These are phyloP conservation scores for Xylota segnis DNA, from an alignment of 2,888 invertebrate species.

Conservation along the genomic window DNA sequence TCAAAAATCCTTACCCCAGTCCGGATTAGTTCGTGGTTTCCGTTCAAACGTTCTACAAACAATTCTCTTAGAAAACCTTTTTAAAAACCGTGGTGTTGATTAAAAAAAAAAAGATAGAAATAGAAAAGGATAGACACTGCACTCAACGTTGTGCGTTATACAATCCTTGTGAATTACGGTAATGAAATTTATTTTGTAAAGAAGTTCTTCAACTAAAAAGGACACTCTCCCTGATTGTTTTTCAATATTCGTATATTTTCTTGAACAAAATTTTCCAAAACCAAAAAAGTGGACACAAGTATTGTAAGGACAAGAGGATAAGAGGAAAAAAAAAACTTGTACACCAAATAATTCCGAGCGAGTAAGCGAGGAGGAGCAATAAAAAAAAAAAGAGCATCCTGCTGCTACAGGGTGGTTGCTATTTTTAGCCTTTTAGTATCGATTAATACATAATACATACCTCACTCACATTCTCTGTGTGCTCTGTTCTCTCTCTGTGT, in stretches of 20 bases:
- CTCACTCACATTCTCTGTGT: constrained; percentile 41
- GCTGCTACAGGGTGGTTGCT: constrained; percentile 73
- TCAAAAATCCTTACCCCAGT: constrained; percentile 73
- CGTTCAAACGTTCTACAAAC: constrained; percentile 23
- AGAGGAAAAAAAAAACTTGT: constrained; percentile 21
- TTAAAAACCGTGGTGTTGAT: constrained; percentile 24
- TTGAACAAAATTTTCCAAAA: not conserved
- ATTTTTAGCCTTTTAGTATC: constrained; percentile 72
- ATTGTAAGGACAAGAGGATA: constrained; percentile 5
- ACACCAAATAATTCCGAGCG: constrained; percentile 42
- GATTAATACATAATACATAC: constrained; percentile 74
- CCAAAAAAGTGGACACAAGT: not conserved
- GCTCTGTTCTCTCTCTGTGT: not conserved
- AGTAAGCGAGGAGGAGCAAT: constrained; percentile 34
- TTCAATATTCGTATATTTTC: not conserved
- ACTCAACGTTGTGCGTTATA: constrained; percentile 39
- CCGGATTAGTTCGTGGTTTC: constrained; percentile 63
- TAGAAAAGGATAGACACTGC: constrained; percentile 65
- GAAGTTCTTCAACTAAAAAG: not conserved
- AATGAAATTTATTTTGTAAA: constrained; percentile 34
- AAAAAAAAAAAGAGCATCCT: constrained; percentile 69
- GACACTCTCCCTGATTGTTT: constrained; percentile 8
- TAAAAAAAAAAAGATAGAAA: constrained; percentile 11
- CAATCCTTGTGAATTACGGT: constrained; percentile 68
- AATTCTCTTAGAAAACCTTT: constrained; percentile 8